phyloP scores from a whole-genome alignment of 2,113 vertebrate species.

The Suricata suricatta region DNA sequence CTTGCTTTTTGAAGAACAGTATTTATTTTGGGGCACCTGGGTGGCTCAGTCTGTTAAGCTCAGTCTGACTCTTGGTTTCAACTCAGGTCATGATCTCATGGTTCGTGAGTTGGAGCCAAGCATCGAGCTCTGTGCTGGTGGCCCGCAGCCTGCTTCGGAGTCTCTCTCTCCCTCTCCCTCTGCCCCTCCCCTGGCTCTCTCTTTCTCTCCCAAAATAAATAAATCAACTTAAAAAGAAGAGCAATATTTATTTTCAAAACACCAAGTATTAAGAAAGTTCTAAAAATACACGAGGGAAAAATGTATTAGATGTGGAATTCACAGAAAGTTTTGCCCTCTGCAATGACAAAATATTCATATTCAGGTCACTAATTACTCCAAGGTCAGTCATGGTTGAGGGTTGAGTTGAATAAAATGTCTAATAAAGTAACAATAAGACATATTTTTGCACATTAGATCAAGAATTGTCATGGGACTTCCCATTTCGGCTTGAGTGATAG shows the following conservation, averaged over 20 bases:
- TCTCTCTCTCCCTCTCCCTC: no score
- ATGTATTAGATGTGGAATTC: rapidly evolving
- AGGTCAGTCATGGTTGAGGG: neutral
- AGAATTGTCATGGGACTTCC: neutral
- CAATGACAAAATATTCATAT: neutral
- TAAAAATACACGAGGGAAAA: neutral
- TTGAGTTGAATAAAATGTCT: neutral
- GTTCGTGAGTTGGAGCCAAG: neutral
- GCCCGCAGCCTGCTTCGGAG: no score
- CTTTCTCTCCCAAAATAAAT: no score
- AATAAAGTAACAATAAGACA: neutral
- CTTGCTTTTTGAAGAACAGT: neutral
- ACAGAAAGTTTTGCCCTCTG: neutral
- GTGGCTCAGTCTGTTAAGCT: no score
- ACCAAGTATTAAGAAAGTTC: neutral
- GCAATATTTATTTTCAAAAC: neutral
- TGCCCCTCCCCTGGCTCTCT: no score
- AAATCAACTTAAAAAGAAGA: no score
- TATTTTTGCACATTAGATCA: neutral
- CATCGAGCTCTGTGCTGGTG: no score
- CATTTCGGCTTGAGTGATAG: neutral
- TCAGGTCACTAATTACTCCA: neutral
- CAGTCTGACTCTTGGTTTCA: no score
- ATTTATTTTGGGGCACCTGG: neutral
- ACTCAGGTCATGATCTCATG: no score